Conservation (phyloP, 2,797 vertebrate genomes). For the Paramormyrops hopkinsi region DNA sequence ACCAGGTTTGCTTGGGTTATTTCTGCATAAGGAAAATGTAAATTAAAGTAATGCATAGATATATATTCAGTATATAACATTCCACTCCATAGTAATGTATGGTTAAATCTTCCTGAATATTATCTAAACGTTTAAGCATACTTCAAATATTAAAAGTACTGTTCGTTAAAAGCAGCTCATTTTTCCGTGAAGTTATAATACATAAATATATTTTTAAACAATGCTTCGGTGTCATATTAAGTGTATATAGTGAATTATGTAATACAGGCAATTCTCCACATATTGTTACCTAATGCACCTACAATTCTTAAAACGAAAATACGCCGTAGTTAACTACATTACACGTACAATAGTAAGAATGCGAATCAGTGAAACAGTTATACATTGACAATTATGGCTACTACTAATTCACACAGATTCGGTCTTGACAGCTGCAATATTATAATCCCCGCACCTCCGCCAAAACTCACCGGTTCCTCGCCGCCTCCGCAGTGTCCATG, state of each 20-base stretch:
- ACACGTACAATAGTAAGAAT: neutral
- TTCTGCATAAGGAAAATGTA: conserved; percentile 30
- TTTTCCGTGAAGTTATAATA: neutral
- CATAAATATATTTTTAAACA: neutral
- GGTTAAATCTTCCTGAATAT: neutral
- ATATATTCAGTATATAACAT: neutral
- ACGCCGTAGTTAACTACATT: neutral
- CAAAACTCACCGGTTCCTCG: neutral
- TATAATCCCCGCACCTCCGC: neutral
- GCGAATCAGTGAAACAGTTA: neutral
- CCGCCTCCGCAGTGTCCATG: neutral
- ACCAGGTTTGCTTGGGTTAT: conserved; percentile 38
- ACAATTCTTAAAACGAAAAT: neutral
- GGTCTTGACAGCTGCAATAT: neutral
- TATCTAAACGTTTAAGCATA: neutral
- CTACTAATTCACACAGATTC: neutral
- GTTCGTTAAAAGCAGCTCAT: neutral
- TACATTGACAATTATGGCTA: neutral
- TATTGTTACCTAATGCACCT: neutral
- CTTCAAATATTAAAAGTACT: neutral
- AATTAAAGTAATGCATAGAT: neutral
- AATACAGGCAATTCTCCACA: neutral
- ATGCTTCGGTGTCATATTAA: neutral
- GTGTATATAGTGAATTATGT: neutral
- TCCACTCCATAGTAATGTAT: neutral